These are phyloP conservation scores for Malacoraja senta DNA, from an alignment of 2,797 vertebrate species.

Conservation along the genomic window DNA sequence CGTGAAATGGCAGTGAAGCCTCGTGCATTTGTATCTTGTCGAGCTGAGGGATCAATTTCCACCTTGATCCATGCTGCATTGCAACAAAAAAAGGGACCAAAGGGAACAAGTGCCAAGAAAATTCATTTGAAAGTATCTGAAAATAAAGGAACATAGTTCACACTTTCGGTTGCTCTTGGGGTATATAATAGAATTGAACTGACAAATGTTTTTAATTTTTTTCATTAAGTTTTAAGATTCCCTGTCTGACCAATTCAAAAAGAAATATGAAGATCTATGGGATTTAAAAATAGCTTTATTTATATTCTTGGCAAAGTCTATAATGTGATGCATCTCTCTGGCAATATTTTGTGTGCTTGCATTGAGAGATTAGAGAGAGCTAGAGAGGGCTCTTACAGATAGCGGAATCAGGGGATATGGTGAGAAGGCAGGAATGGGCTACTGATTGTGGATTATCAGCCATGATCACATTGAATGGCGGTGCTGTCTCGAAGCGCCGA, in stretches of 20 bases:
- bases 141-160: neutral
- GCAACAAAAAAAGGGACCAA: neutral
- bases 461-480: no score
- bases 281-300: conserved; percentile 12
- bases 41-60: neutral
- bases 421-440: no score
- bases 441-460: no score
- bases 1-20: neutral
- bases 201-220: neutral
- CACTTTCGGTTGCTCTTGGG: neutral
- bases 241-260: neutral
- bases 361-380: neutral
- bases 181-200: neutral
- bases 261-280: neutral
- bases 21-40: neutral
- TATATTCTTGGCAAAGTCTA: neutral
- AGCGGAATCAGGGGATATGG: no score
- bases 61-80: neutral
- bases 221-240: neutral
- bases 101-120: neutral
- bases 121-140: neutral
- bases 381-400: no score
- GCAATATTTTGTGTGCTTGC: neutral
- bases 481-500: no score
- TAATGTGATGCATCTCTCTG: neutral